phyloP scores from a whole-genome alignment of 2,113 vertebrate genomes.

The Alethe diademata region DNA sequence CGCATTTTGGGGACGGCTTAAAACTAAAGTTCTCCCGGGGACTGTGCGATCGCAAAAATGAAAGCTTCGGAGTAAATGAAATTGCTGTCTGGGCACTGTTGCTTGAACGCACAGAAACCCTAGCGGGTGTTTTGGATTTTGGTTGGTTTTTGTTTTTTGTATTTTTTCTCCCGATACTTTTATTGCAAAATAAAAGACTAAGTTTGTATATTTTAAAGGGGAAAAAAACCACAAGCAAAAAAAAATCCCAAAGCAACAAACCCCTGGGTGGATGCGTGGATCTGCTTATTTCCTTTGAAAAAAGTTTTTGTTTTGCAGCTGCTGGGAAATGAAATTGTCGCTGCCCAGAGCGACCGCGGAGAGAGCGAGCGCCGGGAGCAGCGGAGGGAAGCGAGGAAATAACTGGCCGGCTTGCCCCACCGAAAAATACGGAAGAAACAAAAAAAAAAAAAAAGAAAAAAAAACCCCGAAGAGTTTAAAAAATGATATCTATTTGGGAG shows the following conservation, averaged over 20 bases:
- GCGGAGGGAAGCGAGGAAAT: not conserved
- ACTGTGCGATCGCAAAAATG: conserved; percentile 11
- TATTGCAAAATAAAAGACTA: not conserved
- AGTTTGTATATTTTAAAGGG: not conserved
- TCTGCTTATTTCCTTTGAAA: conserved; percentile 40
- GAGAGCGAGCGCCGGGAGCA: not conserved
- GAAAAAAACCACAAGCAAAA: not conserved
- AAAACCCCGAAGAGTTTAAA: not conserved
- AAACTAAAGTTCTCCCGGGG: conserved; percentile 47
- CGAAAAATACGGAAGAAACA: not conserved
- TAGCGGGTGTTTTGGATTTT: not conserved
- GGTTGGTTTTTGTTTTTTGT: not conserved
- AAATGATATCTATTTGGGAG: not conserved
- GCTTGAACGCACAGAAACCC: not conserved
- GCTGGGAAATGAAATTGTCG: conserved; percentile 36
- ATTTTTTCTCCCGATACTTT: not conserved
- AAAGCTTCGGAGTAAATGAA: conserved; percentile 34
- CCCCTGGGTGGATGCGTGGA: not conserved
- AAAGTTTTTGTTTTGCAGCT: conserved; percentile 46
- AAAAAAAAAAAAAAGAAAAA: not conserved
- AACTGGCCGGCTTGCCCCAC: not conserved
- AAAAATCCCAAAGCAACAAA: not conserved
- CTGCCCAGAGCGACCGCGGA: not conserved
- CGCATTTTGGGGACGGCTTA: not conserved
- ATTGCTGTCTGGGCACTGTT: not conserved